Evolutionary conservation across 2,113 vertebrate genomes (phyloP).

Genomic region (Scytalopus superciliaris): DNA sequence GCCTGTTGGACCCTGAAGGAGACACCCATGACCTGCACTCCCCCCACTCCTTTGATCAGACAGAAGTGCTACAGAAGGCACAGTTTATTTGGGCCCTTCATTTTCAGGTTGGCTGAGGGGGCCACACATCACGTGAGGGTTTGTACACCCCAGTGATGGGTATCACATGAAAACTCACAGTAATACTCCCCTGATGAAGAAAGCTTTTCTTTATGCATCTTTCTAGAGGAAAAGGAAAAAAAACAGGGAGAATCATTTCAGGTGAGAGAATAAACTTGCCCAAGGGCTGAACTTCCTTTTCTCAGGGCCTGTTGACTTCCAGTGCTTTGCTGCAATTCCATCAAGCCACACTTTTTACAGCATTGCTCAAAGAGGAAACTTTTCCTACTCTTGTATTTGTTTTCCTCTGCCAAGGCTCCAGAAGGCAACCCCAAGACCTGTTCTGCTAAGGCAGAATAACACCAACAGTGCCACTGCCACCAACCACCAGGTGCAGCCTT

Average conservation of each 20-base stretch:
- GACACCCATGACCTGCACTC: neutral
- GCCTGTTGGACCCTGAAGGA: neutral
- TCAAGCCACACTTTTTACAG: neutral
- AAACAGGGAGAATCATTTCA: neutral
- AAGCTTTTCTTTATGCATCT: neutral
- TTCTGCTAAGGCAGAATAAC: neutral
- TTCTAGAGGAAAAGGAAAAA: neutral
- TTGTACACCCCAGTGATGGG: neutral
- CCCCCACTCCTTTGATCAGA: neutral
- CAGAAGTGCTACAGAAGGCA: neutral
- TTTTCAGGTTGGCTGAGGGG: neutral
- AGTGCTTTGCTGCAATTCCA: neutral
- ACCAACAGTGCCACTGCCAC: neutral
- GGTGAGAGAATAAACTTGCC: neutral
- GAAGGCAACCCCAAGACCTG: neutral
- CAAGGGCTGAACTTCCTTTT: neutral
- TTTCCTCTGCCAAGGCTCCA: neutral
- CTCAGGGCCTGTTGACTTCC: neutral
- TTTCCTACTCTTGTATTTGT: neutral
- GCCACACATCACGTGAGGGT: neutral
- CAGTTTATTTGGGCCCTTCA: neutral
- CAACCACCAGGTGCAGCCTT: neutral
- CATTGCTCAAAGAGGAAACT: neutral
- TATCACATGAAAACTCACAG: fast-evolving
- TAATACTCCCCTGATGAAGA: neutral